Evolutionary conservation across 1,140 invertebrate genomes (phyloP).

Genomic region (Diabrotica undecimpunctata): DNA sequence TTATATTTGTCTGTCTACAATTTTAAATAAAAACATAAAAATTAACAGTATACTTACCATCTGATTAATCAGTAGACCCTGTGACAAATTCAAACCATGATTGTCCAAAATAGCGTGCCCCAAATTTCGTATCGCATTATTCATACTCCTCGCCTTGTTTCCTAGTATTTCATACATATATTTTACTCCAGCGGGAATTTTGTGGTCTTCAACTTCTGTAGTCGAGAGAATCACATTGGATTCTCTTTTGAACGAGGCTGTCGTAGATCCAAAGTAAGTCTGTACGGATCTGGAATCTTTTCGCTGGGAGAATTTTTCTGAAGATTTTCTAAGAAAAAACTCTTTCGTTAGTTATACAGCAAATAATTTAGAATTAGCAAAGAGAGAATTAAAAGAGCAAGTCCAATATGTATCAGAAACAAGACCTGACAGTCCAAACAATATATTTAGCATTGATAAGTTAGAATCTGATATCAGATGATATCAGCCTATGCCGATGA

Average conservation of each 20-base stretch:
- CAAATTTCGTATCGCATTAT: constrained; percentile 29
- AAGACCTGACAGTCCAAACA: no score
- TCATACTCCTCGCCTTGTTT: constrained; percentile 23
- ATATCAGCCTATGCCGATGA: no score
- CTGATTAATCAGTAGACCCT: constrained; percentile 33
- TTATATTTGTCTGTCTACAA: no score
- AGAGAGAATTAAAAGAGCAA: no score
- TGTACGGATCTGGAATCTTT: constrained; percentile 27
- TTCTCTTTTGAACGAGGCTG: constrained; percentile 23
- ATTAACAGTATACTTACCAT: constrained; percentile 23
- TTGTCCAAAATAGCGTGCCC: constrained; percentile 28
- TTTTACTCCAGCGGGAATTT: constrained; percentile 21
- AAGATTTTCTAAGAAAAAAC: constrained; percentile 14
- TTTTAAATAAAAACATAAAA: no score
- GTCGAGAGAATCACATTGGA: constrained; percentile 12
- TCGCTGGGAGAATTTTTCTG: constrained; percentile 27
- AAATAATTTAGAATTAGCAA: no score
- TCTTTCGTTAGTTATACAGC: no score
- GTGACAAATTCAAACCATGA: constrained; percentile 17
- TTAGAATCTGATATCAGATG: no score
- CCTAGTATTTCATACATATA: constrained; percentile 38
- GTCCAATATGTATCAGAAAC: no score
- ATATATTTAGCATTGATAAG: no score
- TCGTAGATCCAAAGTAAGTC: constrained; percentile 23
- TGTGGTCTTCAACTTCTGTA: constrained; percentile 21